Conservation (phyloP, 2,888 invertebrate species). For the Agrochola macilenta region DNA sequence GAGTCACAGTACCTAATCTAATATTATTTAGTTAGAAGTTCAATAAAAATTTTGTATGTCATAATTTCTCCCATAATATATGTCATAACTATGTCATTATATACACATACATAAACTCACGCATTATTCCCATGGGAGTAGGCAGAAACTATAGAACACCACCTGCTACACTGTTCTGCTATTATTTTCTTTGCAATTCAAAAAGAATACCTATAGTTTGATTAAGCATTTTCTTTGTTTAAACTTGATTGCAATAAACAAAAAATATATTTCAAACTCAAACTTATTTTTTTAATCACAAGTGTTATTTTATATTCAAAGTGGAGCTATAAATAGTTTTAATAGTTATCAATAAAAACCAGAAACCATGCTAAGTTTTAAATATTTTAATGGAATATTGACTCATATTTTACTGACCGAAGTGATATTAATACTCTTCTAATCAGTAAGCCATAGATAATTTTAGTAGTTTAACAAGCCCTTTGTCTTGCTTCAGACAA, state of each 20-base stretch:
- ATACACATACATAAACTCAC: too few species aligned
- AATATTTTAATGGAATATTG: constrained; percentile 9
- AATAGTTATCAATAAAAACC: constrained; percentile 2
- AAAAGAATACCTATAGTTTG: not conserved
- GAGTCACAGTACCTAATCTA: not conserved
- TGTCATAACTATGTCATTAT: not conserved
- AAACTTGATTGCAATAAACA: not conserved
- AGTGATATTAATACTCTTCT: not conserved
- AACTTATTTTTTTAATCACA: not conserved
- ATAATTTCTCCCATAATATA: not conserved
- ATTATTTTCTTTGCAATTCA: not conserved
- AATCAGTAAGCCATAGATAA: constrained; percentile 15
- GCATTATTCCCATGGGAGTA: too few species aligned
- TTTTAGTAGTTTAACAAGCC: not conserved
- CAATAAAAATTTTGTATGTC: not conserved
- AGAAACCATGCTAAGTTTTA: constrained; percentile 1
- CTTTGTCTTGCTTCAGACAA: constrained; percentile 44
- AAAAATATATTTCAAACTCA: not conserved
- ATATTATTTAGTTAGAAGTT: not conserved
- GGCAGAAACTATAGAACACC: too few species aligned
- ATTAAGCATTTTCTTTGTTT: not conserved
- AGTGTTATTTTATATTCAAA: not conserved
- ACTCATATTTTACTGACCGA: constrained; percentile 1
- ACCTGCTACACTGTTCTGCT: too few species aligned
- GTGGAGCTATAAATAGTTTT: not conserved